Percentiles rank a stretch among this genome's conserved stretches.
phyloP scores from a whole-genome alignment of 2,888 invertebrate species.

The Cristatella mucedo region DNA sequence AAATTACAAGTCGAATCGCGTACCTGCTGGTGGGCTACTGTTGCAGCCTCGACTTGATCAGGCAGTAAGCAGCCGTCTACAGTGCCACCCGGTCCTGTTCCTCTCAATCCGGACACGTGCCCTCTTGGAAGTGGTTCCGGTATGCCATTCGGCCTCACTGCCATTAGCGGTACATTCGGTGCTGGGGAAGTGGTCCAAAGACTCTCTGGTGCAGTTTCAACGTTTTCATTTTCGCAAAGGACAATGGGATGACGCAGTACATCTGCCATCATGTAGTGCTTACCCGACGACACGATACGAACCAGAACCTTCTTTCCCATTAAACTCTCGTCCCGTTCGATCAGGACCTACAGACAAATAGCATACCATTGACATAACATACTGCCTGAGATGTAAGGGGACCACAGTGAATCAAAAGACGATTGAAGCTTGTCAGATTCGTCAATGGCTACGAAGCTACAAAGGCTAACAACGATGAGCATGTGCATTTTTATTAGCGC shows the following conservation, averaged over 20 bases:
- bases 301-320: conserved; percentile 71
- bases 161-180: background rate
- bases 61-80: no score
- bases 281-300: conserved; percentile 45
- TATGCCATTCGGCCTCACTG: conserved; percentile 14
- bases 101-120: conserved; percentile 23
- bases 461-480: background rate
- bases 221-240: background rate
- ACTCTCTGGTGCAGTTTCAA: background rate
- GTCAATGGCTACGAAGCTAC: background rate
- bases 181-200: background rate
- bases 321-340: conserved; percentile 58
- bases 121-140: conserved; percentile 27
- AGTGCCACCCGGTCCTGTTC: no score
- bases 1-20: no score
- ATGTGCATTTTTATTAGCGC: background rate
- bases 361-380: conserved; percentile 7
- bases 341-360: conserved; percentile 46
- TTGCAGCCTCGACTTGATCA: no score
- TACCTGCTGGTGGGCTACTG: no score
- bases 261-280: conserved; percentile 39
- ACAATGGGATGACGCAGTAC: no score
- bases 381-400: background rate
- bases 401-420: background rate
- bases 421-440: background rate